Base-by-base conservation (phyloP, 2,113 vertebrate species). In the Triplophysa rosa region DNA sequence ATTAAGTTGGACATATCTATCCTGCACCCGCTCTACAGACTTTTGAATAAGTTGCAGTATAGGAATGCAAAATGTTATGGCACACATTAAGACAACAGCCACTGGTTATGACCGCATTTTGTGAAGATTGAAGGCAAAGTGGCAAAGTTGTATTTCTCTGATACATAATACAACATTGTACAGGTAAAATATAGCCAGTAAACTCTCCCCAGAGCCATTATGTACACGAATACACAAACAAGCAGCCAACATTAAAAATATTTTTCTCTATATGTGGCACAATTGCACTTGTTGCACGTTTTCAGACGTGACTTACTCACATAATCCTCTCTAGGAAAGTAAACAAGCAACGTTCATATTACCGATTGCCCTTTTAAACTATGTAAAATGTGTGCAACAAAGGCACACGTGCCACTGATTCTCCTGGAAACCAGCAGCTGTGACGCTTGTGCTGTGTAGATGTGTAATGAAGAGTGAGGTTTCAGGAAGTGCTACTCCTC, bases 401-500 rank as follows among this genome's bases (percentile, higher is more conserved):
- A 63, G 71, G 49, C 77, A 74, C 45, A 67, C 21, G 11, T 42
- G 33, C 67, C 26, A 45, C 76, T 21, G 62, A 71, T 78, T 78
- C 37, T 61, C 24, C 65, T 66, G 68, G 42, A 37, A 71, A 21
- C 49, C 26, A 12, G 47, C 9, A 12, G 26, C 26, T 58, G 68
- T 6, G 52, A 58, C 8, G 49, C 29, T 58, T 37, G 19, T 56
- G 21, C 21, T 40, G 66, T 17, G 14, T 54, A 21, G 16, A n/a
- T 40, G 4, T 10, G 16, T 5, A 19, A 17, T 37, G 54, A 33
- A 68, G 61, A 26, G 4, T 0, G 6, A 33, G 21, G 0, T 77
- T 33, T 94, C 92, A 98, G 29, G 94, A 96, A 74, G 95, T 91
- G 83, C 94, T 97, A 90, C 95, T 97, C 87, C 95, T 94, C 86